These are phyloP conservation scores for Homarus gammarus DNA, from an alignment of 2,888 invertebrate species.

Conservation along the genomic window DNA sequence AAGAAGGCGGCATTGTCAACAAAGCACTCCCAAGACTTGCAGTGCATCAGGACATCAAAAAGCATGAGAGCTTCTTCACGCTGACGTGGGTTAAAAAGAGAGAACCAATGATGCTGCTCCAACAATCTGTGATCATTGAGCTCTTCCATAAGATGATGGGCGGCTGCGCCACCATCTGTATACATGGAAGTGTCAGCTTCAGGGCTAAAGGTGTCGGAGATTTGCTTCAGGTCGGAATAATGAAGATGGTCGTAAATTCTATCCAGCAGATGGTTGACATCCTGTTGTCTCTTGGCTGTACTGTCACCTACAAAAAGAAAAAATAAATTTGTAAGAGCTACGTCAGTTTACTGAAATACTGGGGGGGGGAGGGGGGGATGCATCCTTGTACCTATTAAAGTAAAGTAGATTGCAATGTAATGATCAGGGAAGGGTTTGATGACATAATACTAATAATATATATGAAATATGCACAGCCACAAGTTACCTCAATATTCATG, in stretches of 20 bases:
- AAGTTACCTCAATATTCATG: too few relatives aligned
- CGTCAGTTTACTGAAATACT: too few relatives aligned
- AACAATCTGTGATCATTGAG: constrained; percentile 83
- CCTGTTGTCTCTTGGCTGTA: constrained; percentile 40
- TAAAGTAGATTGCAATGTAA: too few relatives aligned
- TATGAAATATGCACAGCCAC: too few relatives aligned
- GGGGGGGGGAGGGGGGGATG: too few relatives aligned
- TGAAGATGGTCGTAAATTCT: constrained; percentile 27
- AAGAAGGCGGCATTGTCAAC: constrained; percentile 85
- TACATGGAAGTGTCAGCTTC: constrained; percentile 83
- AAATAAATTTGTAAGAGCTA: too few relatives aligned
- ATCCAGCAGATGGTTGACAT: constrained; percentile 42
- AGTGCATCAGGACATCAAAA: constrained; percentile 85
- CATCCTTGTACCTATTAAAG: too few relatives aligned
- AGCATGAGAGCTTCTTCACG: constrained; percentile 84
- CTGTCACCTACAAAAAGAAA: neutral
- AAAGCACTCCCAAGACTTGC: constrained; percentile 86
- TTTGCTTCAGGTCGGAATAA: constrained; percentile 1
- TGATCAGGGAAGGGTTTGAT: too few relatives aligned
- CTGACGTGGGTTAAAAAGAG: constrained; percentile 83
- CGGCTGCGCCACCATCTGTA: constrained; percentile 82
- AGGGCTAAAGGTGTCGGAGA: constrained; percentile 81
- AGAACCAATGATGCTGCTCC: constrained; percentile 83
- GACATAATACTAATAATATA: too few relatives aligned
- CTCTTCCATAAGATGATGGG: constrained; percentile 82